Evolutionary conservation across 2,797 vertebrate genomes (phyloP).

Genomic region (Passerculus sandwichensis): DNA sequence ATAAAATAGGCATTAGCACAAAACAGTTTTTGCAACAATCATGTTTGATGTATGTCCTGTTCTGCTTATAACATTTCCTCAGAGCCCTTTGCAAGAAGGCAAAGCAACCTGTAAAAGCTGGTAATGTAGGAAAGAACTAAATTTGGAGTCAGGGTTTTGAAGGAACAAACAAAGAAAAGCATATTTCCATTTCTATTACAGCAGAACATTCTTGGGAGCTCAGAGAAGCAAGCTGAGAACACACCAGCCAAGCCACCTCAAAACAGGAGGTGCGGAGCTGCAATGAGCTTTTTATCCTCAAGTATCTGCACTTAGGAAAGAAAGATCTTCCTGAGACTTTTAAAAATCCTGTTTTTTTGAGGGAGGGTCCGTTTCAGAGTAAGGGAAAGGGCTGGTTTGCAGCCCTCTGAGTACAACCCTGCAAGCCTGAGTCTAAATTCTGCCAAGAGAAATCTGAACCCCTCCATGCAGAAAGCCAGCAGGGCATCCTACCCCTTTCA

Average conservation of each 20-base stretch:
- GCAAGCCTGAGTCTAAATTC: not conserved
- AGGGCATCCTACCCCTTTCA: not conserved
- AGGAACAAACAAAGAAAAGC: constrained; percentile 22
- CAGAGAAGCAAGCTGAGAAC: constrained; percentile 11
- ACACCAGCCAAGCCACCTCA: not conserved
- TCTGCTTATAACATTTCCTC: constrained; percentile 23
- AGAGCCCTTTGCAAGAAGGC: not conserved
- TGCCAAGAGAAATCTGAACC: not conserved
- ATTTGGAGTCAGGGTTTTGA: constrained; percentile 24
- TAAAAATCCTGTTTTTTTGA: not conserved
- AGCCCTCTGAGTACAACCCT: not conserved
- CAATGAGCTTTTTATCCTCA: constrained; percentile 11
- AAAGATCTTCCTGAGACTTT: not conserved
- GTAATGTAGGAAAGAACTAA: constrained; percentile 12
- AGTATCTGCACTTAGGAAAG: not conserved
- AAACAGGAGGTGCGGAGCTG: not conserved
- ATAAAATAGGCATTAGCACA: constrained; percentile 52
- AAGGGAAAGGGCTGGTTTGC: not conserved
- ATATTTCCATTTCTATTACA: not conserved
- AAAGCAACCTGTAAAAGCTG: constrained; percentile 30
- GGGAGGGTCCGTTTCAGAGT: not conserved
- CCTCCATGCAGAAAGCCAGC: not conserved
- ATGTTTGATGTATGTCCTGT: constrained; percentile 19
- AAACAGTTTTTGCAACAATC: constrained; percentile 29
- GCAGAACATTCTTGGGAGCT: constrained; percentile 22